phyloP scores from a whole-genome alignment of 2,113 vertebrate species.

The Anser cygnoides region DNA sequence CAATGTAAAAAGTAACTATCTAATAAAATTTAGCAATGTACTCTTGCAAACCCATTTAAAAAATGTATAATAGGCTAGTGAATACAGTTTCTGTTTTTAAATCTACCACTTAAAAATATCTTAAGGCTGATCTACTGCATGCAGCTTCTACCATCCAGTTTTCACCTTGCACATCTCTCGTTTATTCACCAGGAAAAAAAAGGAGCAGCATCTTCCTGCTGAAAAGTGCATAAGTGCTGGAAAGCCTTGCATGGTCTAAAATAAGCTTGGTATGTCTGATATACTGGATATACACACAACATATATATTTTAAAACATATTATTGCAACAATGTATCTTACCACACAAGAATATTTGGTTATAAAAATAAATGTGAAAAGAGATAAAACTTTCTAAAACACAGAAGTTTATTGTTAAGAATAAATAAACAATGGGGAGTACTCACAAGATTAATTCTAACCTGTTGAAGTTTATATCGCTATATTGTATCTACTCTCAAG shows the following conservation, averaged over 20 bases:
- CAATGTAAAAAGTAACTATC: constrained; percentile 22
- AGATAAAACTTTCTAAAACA: background rate
- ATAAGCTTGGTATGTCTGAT: background rate
- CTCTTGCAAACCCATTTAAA: background rate
- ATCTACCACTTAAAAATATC: background rate
- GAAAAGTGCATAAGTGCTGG: background rate
- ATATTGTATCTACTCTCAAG: background rate
- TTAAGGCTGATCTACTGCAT: background rate
- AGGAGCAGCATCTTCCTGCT: background rate
- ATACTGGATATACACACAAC: background rate
- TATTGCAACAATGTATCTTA: background rate
- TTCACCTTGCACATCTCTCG: background rate
- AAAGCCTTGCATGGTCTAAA: background rate
- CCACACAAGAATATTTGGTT: background rate
- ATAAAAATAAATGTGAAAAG: background rate
- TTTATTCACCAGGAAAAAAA: background rate
- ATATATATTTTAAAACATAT: background rate
- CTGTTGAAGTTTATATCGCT: background rate
- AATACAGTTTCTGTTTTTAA: background rate
- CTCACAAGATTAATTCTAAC: background rate
- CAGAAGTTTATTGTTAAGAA: background rate
- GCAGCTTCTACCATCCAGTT: background rate
- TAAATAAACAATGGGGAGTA: background rate
- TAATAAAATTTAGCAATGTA: constrained; percentile 42
- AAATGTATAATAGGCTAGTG: background rate